phyloP scores from a whole-genome alignment of 1,140 invertebrate species.

The Brachionus rotundiformis region DNA sequence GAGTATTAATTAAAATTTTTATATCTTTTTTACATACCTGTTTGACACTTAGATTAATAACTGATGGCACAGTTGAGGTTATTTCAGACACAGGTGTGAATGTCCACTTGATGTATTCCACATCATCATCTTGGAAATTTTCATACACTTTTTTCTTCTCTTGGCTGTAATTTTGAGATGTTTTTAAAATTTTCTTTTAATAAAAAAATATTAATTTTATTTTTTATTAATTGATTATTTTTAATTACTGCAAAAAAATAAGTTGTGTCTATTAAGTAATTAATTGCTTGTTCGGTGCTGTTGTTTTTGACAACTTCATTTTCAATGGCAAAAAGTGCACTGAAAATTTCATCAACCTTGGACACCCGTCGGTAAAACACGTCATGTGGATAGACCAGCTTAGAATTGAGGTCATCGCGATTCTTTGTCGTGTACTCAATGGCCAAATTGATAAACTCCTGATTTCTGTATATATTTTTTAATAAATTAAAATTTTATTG shows the following conservation, averaged over 20 bases:
- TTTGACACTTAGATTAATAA: constrained; percentile 36
- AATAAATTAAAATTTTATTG: not conserved
- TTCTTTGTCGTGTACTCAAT: constrained; percentile 24
- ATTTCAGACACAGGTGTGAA: constrained; percentile 36
- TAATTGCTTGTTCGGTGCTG: constrained; percentile 40
- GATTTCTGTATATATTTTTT: not conserved
- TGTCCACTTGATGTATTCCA: constrained; percentile 21
- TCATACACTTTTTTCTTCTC: constrained; percentile 36
- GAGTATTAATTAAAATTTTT: too few species aligned
- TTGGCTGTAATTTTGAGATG: constrained; percentile 31
- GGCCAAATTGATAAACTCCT: constrained; percentile 35
- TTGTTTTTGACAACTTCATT: constrained; percentile 46
- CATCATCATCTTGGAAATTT: not conserved
- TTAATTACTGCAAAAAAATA: constrained; percentile 44
- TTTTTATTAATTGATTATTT: not conserved
- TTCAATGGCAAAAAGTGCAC: constrained; percentile 25
- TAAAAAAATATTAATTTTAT: not conserved
- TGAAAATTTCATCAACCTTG: constrained; percentile 51
- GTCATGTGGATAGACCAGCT: constrained; percentile 34
- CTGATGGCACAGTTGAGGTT: not conserved
- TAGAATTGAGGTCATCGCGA: constrained; percentile 11
- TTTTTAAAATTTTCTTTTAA: constrained; percentile 34
- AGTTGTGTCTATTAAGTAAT: constrained; percentile 40
- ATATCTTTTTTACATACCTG: too few species aligned
- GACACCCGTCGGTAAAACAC: constrained; percentile 28